Base-by-base conservation (phyloP, 2,797 vertebrate species). In the Avahi laniger region DNA sequence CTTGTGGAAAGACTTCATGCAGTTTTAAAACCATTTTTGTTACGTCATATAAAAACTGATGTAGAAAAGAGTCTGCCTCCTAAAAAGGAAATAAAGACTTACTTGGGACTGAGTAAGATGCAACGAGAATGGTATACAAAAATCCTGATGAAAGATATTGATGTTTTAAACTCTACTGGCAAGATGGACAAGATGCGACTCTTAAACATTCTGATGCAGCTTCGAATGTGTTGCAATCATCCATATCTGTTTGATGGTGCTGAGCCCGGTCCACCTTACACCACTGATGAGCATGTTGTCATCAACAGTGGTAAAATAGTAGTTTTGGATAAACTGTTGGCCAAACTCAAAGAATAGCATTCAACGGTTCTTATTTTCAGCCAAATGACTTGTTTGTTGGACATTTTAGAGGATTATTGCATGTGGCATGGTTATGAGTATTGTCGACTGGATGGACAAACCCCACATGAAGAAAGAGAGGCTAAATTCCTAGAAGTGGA, bases 1-100 rank as follows among this genome's bases (percentile, higher is more conserved):
- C 99, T 99, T 70, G 99, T 99, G 94, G 99, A 99, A 97, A 99
- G 99, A 97, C 99, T 99, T 97, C 99, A 99, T 91, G 98, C 99
- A 91, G 99, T 99, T 95, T 98, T 99, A 97, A 99, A 99, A 96
- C 99, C 99, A 50, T 99, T 99, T 98, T 98, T 99, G 85, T 97
- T 99, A 89, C 98, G 99, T 48, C 99, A 99, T 94, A 99, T 99
- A 98, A 99, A 99, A 98, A 99, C 98, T 96, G 99, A 99, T 97
- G 99, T 99, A 81, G 99, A 99, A 97, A 99, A 99, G 97, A 99
- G 98, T 93, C 98, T 99, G 91, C 99, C 98, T 97, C 99, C 99
- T 50, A 99, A 99, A 98, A 99, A 99, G 81, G 99, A 99, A 98
- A 98, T 99, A 48, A 99, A 99, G 98, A 99, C 99, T 97, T 99